Evolutionary conservation across 2,888 invertebrate species (phyloP).

Genomic region (Prenolepis imparis): DNA sequence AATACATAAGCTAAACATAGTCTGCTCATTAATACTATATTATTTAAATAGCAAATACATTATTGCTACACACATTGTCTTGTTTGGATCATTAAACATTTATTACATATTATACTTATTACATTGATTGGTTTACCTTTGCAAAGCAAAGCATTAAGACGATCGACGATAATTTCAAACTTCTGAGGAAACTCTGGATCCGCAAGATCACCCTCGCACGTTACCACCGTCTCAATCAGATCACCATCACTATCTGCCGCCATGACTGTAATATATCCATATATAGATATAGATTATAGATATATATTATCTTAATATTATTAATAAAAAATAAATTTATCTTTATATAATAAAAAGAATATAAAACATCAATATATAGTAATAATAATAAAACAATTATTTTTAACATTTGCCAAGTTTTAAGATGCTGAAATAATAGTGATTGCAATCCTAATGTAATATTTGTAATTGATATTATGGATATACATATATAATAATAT

Average conservation of each 20-base stretch:
- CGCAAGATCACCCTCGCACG: constrained; percentile 96
- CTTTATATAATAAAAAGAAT: constrained; percentile 33
- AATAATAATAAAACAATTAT: neutral
- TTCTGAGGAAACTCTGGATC: constrained; percentile 95
- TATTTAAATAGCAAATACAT: constrained; percentile 15
- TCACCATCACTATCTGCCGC: constrained; percentile 94
- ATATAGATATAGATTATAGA: no score
- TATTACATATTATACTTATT: no score
- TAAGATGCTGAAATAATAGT: constrained; percentile 6
- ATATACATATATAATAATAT: neutral
- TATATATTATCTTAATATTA: constrained; percentile 38
- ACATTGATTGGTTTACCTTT: constrained; percentile 88
- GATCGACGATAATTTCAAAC: constrained; percentile 92
- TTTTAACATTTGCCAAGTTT: neutral
- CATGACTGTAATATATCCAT: constrained; percentile 89
- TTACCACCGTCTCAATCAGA: constrained; percentile 93
- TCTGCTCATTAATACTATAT: constrained; percentile 13
- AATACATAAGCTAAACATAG: neutral
- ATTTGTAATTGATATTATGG: neutral
- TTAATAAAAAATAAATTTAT: constrained; percentile 44
- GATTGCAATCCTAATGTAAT: neutral
- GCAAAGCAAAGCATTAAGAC: constrained; percentile 92
- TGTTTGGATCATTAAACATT: neutral
- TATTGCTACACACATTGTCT: constrained; percentile 9
- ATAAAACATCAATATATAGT: neutral